These are phyloP conservation scores for Bombus confusus DNA, from an alignment of 1,140 invertebrate genomes.

Conservation along the genomic window DNA sequence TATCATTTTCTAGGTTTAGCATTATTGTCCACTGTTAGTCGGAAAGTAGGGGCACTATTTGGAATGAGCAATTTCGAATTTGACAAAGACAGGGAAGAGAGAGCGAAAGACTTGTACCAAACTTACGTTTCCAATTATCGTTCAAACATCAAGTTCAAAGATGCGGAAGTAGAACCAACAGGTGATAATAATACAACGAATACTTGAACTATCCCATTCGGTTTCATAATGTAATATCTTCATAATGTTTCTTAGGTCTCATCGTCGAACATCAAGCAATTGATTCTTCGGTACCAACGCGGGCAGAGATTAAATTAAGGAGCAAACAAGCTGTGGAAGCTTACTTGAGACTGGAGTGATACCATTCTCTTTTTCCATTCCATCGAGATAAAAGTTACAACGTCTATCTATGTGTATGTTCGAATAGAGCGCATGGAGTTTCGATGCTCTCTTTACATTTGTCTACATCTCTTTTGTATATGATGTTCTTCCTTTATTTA, in stretches of 20 bases:
- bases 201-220: background rate
- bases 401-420: background rate
- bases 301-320: constrained; percentile 71
- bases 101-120: constrained; percentile 74
- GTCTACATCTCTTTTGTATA: background rate
- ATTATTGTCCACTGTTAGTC: constrained; percentile 68
- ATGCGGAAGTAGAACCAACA: constrained; percentile 22
- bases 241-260: constrained; percentile 61
- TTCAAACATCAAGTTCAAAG: constrained; percentile 63
- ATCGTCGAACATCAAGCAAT: constrained; percentile 70
- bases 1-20: constrained; percentile 68
- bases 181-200: background rate
- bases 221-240: background rate
- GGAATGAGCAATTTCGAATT: constrained; percentile 73
- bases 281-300: constrained; percentile 68
- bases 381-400: background rate
- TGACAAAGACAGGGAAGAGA: constrained; percentile 66
- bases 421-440: background rate
- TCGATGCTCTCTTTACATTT: background rate
- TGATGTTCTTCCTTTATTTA: constrained; percentile 21
- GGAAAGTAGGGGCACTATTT: constrained; percentile 68
- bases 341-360: constrained; percentile 58
- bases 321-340: constrained; percentile 74
- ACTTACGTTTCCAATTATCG: constrained; percentile 74
- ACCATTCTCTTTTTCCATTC: background rate